A percentile compares a stretch with the other conserved stretches of the same genome.
These are phyloP conservation scores for Adelges cooleyi DNA, from an alignment of 1,140 invertebrate genomes.

Conservation along the genomic window DNA sequence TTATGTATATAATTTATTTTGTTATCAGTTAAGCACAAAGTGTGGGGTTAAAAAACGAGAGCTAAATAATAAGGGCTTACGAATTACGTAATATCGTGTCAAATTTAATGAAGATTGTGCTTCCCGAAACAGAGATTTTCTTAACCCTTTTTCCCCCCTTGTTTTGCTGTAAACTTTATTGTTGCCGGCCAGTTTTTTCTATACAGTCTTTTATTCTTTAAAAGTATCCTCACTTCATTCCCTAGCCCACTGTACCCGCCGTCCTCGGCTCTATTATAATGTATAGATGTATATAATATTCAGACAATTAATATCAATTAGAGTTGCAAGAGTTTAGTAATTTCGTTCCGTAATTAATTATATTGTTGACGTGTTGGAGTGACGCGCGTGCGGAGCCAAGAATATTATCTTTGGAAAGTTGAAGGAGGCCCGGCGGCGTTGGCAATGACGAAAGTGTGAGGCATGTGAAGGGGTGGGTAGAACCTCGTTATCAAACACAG, in stretches of 20 bases:
- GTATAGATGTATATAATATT: conserved; percentile 8
- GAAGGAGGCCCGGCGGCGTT: neutral
- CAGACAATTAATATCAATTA: conserved; percentile 29
- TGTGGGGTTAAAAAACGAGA: too few relatives aligned
- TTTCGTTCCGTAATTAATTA: conserved; percentile 28
- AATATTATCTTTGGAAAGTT: conserved; percentile 29
- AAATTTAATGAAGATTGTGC: conserved; percentile 23
- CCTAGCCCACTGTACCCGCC: neutral
- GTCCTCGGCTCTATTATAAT: neutral
- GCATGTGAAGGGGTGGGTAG: neutral
- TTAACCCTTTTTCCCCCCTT: conserved; percentile 16
- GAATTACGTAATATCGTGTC: neutral
- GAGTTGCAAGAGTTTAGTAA: conserved; percentile 28
- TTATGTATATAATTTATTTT: too few relatives aligned
- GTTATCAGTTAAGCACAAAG: too few relatives aligned
- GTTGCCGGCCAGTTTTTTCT: neutral
- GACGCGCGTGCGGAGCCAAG: conserved; percentile 13
- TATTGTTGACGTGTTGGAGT: conserved; percentile 27
- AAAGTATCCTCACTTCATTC: conserved; percentile 9
- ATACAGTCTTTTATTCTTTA: neutral
- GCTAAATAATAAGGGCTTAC: neutral
- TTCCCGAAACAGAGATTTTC: conserved; percentile 24
- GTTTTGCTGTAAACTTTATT: conserved; percentile 5
- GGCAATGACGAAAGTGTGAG: neutral
- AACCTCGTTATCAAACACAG: conserved; percentile 28